These are phyloP conservation scores for Dryococelus australis DNA, from an alignment of 2,888 invertebrate species.

Conservation along the genomic window DNA sequence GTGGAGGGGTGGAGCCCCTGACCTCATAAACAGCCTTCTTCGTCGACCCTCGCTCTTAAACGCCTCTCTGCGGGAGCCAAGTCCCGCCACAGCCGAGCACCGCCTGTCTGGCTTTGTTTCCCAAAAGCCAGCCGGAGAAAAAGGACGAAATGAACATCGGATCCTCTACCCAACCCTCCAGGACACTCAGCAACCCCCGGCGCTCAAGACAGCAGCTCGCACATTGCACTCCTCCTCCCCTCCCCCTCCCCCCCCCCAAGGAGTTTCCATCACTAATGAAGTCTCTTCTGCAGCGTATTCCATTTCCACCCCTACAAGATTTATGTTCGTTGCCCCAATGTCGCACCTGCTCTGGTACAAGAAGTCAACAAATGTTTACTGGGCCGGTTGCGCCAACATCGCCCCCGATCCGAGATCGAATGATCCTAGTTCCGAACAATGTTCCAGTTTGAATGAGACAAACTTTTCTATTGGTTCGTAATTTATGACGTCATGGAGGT, in stretches of 20 bases:
- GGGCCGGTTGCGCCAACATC: no score
- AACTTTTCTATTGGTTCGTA: no score
- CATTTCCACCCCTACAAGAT: no score
- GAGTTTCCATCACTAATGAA: not conserved
- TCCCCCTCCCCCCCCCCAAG: not conserved
- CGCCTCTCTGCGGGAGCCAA: constrained; percentile 10
- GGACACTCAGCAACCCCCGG: not conserved
- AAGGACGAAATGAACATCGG: not conserved
- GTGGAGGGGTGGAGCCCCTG: constrained; percentile 19
- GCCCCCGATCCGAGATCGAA: no score
- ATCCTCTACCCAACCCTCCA: not conserved
- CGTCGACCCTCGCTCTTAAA: not conserved
- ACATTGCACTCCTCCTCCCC: not conserved
- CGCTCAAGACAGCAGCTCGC: not conserved
- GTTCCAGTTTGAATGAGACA: no score
- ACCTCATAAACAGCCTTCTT: not conserved
- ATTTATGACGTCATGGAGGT: no score
- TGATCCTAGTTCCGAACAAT: no score
- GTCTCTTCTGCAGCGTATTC: no score
- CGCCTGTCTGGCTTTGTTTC: not conserved
- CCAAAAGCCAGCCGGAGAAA: not conserved
- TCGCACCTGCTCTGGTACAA: no score
- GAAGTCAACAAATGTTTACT: no score
- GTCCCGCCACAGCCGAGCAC: not conserved
- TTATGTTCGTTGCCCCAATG: no score